A percentile compares a stretch with the other conserved stretches of the same genome.
These are phyloP conservation scores for Pan paniscus DNA, from an alignment of 2,113 vertebrate species.

Conservation along the genomic window DNA sequence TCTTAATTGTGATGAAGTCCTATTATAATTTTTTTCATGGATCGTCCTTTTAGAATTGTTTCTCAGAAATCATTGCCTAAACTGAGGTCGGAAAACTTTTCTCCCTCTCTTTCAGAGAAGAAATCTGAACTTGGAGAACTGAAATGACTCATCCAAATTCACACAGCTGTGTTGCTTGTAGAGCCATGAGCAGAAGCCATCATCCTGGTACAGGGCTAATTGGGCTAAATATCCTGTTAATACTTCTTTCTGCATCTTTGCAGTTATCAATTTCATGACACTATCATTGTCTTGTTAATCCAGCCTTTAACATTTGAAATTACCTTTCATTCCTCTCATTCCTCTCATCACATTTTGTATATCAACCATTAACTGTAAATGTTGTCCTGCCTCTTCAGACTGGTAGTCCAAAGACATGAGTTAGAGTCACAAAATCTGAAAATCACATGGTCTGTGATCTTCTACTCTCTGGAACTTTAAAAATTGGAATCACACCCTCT, in stretches of 20 bases:
- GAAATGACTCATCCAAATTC: neutral
- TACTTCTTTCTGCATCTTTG: neutral
- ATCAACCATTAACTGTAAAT: slow-evolving; percentile 31
- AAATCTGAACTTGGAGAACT: neutral
- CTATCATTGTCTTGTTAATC: slow-evolving; percentile 35
- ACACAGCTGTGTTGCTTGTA: neutral
- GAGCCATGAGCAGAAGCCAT: neutral
- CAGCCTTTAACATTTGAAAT: slow-evolving; percentile 32
- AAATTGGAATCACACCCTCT: neutral
- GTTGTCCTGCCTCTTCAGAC: neutral
- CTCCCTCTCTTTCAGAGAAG: neutral
- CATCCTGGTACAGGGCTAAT: neutral
- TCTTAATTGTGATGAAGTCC: neutral
- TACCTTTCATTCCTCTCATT: neutral
- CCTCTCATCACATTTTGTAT: neutral
- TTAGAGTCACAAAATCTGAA: neutral
- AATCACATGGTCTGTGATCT: neutral
- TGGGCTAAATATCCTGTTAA: neutral
- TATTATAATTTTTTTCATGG: neutral
- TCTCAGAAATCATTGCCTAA: neutral
- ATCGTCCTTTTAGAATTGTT: neutral
- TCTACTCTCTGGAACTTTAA: neutral
- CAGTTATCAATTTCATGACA: neutral
- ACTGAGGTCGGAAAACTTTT: neutral
- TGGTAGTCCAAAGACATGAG: neutral